Evolutionary conservation across 2,797 vertebrate genomes (phyloP), one percentile per base, ranked within the genome.

Genomic region (Epinephelus malabaricus): DNA sequence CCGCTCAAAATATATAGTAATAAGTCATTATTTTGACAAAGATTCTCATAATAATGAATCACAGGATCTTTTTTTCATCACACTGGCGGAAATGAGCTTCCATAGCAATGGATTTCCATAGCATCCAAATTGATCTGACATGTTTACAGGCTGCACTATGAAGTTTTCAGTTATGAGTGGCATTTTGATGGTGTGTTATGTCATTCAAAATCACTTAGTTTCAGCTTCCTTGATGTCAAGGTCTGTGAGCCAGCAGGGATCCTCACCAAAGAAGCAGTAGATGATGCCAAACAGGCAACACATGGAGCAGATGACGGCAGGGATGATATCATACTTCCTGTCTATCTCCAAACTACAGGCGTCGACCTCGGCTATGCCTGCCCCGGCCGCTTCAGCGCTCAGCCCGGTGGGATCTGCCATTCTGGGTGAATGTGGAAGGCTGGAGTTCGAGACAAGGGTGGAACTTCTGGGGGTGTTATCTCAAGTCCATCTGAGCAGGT

Each of bases 181-280:
- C 15, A 58, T 19, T 60, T 64, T 65, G 53, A 76, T 49, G 43
- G 40, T 63, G 30, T 61, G 64, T 65, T 27, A 61, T 8, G 49
- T 76, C 30, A 51, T 23, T 8, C 2, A 53, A 38, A 72, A 47
- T 55, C 27, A 43, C 27, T 1, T 5, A 49, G 38, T 61, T 73
- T 59, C 40, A 66, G 60, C 21, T 58, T 8, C 58, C 17, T 43
- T 19, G 1, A 13, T 60, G 38, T 58, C 50, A 30, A 49, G 23
- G 69, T 68, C 19, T 60, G n/a, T 38, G 51, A 67, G 7, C 6
- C 40, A 3, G 30, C 34, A 25, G 51, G 9, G 40, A 55, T 53
- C 46, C 96, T 97, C 91, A 98, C 97, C 97, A 62, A 98, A 97
- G 94, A 97, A 97, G 91, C 96, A 97, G 92, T 97, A 98, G 93